Percentiles rank a stretch among this genome's conserved stretches.
These are phyloP conservation scores for Orestias chungarensis DNA, from an alignment of 2,797 vertebrate genomes.

Conservation along the genomic window DNA sequence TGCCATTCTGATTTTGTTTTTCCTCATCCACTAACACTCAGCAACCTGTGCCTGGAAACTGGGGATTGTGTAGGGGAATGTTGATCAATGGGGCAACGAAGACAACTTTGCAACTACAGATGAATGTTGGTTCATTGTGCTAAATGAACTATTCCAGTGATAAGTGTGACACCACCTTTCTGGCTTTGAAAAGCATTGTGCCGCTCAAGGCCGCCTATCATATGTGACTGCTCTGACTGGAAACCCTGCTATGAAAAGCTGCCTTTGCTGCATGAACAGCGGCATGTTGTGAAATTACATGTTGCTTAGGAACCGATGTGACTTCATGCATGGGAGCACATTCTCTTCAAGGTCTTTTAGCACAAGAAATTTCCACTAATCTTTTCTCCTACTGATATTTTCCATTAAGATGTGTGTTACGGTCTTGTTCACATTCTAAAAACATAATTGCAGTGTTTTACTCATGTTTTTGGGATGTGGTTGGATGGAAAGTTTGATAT, in stretches of 20 bases:
- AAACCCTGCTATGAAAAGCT: slow-evolving; percentile 66
- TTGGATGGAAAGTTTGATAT: neutral
- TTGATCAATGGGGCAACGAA: slow-evolving; percentile 40
- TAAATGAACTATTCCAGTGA: slow-evolving; percentile 62
- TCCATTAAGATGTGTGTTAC: neutral
- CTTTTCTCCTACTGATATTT: slow-evolving; percentile 11
- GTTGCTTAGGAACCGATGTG: slow-evolving; percentile 83
- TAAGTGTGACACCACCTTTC: slow-evolving; percentile 44
- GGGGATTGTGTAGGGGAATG: slow-evolving; percentile 58
- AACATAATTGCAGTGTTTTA: neutral
- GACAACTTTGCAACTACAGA: slow-evolving; percentile 59
- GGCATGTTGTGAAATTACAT: slow-evolving; percentile 76
- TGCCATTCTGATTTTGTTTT: slow-evolving; percentile 14
- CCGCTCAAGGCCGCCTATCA: slow-evolving; percentile 64
- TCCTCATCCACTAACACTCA: slow-evolving; percentile 21
- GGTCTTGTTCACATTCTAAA: neutral
- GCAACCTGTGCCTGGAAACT: slow-evolving; percentile 58
- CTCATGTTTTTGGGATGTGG: neutral
- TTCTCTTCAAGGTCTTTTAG: slow-evolving; percentile 70
- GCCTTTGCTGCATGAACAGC: slow-evolving; percentile 38
- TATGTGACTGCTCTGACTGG: slow-evolving; percentile 65
- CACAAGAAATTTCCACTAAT: slow-evolving; percentile 36
- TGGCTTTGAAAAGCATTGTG: slow-evolving; percentile 53
- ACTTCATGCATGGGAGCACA: slow-evolving; percentile 58
- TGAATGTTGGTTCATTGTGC: slow-evolving; percentile 68